These are phyloP conservation scores for Chloroclystis v-ata DNA, from an alignment of 2,888 invertebrate species.

Conservation along the genomic window DNA sequence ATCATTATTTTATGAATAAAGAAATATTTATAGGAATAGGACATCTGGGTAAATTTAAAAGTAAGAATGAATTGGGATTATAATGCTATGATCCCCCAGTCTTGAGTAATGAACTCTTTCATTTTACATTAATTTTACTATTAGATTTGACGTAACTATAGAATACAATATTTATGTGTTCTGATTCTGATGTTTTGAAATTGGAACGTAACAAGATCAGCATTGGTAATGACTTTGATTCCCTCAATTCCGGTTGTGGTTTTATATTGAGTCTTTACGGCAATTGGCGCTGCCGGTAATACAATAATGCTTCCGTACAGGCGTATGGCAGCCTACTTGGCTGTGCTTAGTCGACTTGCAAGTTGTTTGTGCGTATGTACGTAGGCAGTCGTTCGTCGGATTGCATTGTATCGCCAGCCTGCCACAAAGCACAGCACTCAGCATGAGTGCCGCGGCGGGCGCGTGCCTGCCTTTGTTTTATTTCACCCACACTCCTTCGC, in stretches of 20 bases:
- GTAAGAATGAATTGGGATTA: no score
- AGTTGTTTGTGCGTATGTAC: slow-evolving; percentile 29
- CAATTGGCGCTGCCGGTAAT: slow-evolving; percentile 27
- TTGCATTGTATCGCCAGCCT: slow-evolving; percentile 66
- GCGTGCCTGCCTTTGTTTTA: slow-evolving; percentile 73
- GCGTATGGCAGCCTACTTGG: slow-evolving; percentile 36
- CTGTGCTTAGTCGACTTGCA: slow-evolving; percentile 36
- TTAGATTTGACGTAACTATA: no score
- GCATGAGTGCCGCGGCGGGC: slow-evolving; percentile 69
- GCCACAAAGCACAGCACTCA: slow-evolving; percentile 76
- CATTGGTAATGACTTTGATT: slow-evolving; percentile 13
- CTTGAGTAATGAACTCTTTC: no score
- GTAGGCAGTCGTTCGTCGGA: slow-evolving; percentile 32
- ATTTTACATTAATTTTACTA: no score
- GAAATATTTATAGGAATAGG: no score
- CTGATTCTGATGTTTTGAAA: not conserved
- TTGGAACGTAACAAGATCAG: slow-evolving; percentile 12
- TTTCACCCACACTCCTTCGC: slow-evolving; percentile 71
- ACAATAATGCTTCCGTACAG: slow-evolving; percentile 43
- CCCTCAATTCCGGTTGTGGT: slow-evolving; percentile 17
- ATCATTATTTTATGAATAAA: no score
- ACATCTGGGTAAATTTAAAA: no score
- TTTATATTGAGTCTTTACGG: slow-evolving; percentile 21
- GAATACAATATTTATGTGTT: not conserved
- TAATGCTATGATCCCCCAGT: no score